Evolutionary conservation across 1,140 invertebrate genomes (phyloP).

Genomic region (Tyrophagus putrescentiae): DNA sequence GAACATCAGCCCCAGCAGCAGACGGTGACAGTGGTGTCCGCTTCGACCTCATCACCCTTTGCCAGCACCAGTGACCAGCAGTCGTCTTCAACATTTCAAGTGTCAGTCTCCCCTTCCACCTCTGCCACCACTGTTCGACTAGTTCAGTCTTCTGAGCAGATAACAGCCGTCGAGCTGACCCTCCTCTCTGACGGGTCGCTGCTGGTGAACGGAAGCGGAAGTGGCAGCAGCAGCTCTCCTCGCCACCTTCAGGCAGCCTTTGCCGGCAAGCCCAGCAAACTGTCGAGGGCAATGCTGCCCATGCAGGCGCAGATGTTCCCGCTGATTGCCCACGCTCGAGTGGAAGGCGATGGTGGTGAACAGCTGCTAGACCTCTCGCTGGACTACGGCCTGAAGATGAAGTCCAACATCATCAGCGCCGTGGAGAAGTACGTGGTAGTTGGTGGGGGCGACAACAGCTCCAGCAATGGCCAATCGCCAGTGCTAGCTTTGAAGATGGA

Average conservation of each 20-base stretch:
- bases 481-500: slow-evolving; percentile 77
- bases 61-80: too few relatives aligned
- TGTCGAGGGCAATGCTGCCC: slow-evolving; percentile 67
- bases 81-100: too few relatives aligned
- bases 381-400: slow-evolving; percentile 47
- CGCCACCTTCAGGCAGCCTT: slow-evolving; percentile 26
- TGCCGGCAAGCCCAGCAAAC: slow-evolving; percentile 57
- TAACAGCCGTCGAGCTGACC: slow-evolving; percentile 28
- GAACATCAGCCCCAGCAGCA: slow-evolving; percentile 66
- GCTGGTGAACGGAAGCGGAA: slow-evolving; percentile 36
- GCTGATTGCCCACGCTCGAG: slow-evolving; percentile 41
- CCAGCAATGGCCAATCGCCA: too few relatives aligned
- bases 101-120: too few relatives aligned
- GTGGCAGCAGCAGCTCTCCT: slow-evolving; percentile 34
- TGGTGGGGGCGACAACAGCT: slow-evolving; percentile 78
- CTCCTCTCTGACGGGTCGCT: slow-evolving; percentile 35
- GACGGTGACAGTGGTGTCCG: too few relatives aligned
- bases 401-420: slow-evolving; percentile 19
- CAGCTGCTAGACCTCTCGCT: slow-evolving; percentile 67
- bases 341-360: background rate
- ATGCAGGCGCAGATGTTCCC: slow-evolving; percentile 82
- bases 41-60: too few relatives aligned
- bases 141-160: too few relatives aligned
- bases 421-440: slow-evolving; percentile 28
- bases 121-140: too few relatives aligned